Conservation (phyloP, 2,797 vertebrate genomes). For the Hyperoplus immaculatus region DNA sequence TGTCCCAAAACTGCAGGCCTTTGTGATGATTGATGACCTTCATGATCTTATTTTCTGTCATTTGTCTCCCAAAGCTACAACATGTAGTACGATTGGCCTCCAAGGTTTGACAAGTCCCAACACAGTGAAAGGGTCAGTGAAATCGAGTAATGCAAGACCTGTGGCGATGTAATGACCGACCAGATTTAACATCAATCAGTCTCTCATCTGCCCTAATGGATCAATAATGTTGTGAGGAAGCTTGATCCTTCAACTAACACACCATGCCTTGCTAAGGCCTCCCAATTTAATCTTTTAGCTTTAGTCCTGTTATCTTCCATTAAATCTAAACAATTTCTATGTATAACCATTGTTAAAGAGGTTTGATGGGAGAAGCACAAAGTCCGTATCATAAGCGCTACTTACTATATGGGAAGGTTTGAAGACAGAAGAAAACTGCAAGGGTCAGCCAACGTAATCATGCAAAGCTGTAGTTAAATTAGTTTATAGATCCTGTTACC, state of each 20-base stretch:
- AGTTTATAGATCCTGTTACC: constrained; percentile 69
- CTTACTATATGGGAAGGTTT: neutral
- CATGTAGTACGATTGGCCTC: constrained; percentile 39
- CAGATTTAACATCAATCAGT: constrained; percentile 56
- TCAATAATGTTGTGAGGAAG: constrained; percentile 55
- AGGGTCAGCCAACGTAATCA: constrained; percentile 62
- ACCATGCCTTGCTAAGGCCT: neutral
- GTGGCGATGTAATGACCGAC: constrained; percentile 59
- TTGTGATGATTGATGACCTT: constrained; percentile 50
- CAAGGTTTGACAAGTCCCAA: constrained; percentile 31
- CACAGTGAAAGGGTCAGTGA: constrained; percentile 43
- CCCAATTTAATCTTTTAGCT: constrained; percentile 21
- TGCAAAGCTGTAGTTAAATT: constrained; percentile 65
- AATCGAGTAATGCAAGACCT: constrained; percentile 56
- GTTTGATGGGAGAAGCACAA: constrained; percentile 8
- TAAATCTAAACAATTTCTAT: constrained; percentile 1
- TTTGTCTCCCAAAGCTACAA: constrained; percentile 21
- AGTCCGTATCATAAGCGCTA: neutral
- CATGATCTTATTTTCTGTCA: constrained; percentile 30
- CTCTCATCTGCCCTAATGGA: constrained; percentile 21
- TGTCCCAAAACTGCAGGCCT: constrained; percentile 27
- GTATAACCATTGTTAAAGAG: constrained; percentile 16
- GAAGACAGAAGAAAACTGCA: constrained; percentile 21
- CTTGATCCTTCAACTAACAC: constrained; percentile 44
- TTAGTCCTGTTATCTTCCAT: neutral